Percentiles rank a stretch among this genome's conserved stretches.
phyloP scores from a whole-genome alignment of 2,113 vertebrate species.

The Dendropsophus ebraccatus region DNA sequence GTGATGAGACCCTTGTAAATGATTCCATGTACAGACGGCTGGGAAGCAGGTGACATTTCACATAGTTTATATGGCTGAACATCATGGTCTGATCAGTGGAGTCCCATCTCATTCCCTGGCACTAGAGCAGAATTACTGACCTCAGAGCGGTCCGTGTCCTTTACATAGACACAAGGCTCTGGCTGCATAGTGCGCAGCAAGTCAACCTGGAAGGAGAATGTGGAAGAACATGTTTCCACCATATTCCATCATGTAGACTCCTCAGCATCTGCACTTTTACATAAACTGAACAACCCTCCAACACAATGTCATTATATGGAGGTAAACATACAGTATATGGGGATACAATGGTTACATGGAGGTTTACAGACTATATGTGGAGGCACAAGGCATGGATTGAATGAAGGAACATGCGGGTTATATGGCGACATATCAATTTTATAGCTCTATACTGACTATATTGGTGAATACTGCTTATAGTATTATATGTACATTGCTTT shows the following conservation, averaged over 20 bases:
- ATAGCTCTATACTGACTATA: too few relatives aligned
- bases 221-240: conserved; percentile 12
- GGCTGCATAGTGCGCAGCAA: not conserved
- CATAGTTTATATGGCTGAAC: not conserved
- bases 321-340: too few relatives aligned
- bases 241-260: not conserved
- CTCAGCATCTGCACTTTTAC: not conserved
- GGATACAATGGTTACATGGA: not conserved
- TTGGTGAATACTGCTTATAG: too few relatives aligned
- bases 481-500: too few relatives aligned
- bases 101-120: not conserved
- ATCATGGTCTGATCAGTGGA: not conserved
- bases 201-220: conserved; percentile 26
- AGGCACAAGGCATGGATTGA: too few relatives aligned
- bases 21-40: too few relatives aligned
- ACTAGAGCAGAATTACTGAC: not conserved
- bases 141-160: not conserved
- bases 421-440: not conserved
- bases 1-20: too few relatives aligned
- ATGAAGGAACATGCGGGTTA: not conserved
- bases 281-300: not conserved
- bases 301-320: not conserved
- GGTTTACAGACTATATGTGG: not conserved
- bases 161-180: not conserved
- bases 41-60: not conserved